Conservation (phyloP, 2,797 vertebrate genomes). For the Microcaecilia unicolor region DNA sequence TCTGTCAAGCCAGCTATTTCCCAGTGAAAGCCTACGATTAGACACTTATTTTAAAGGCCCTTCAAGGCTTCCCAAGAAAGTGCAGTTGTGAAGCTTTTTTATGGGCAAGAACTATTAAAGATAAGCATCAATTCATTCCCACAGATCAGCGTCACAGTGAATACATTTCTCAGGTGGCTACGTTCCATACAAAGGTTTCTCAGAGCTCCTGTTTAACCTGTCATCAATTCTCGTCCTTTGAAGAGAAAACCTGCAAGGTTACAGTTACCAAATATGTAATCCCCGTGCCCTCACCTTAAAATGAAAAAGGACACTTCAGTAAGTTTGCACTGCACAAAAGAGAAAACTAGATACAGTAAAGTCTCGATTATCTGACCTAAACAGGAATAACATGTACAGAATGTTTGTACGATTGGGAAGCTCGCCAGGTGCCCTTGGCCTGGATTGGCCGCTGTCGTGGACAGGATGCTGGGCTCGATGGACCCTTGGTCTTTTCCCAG, state of each 20-base stretch:
- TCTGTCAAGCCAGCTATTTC: conserved; percentile 36
- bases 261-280: conserved; percentile 34
- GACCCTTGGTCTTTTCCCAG: too few relatives aligned
- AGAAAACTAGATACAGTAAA: too few relatives aligned
- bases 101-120: conserved; percentile 38
- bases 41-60: conserved; percentile 53
- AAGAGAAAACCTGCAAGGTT: conserved; percentile 48
- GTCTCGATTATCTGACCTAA: too few relatives aligned
- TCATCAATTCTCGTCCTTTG: conserved; percentile 45
- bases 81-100: conserved; percentile 32
- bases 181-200: conserved; percentile 48
- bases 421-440: too few relatives aligned
- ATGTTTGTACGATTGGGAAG: too few relatives aligned
- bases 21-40: conserved; percentile 43
- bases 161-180: conserved; percentile 60
- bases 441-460: too few relatives aligned
- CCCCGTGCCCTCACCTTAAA: conserved; percentile 33
- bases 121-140: conserved; percentile 57
- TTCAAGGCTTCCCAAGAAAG: conserved; percentile 37
- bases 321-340: background rate
- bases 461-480: too few relatives aligned
- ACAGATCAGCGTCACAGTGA: conserved; percentile 48
- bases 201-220: conserved; percentile 51
- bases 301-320: background rate
- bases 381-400: too few relatives aligned